Percentiles rank a stretch among this genome's conserved stretches.
phyloP scores from a whole-genome alignment of 2,113 vertebrate genomes.

The Oenanthe oenanthe region DNA sequence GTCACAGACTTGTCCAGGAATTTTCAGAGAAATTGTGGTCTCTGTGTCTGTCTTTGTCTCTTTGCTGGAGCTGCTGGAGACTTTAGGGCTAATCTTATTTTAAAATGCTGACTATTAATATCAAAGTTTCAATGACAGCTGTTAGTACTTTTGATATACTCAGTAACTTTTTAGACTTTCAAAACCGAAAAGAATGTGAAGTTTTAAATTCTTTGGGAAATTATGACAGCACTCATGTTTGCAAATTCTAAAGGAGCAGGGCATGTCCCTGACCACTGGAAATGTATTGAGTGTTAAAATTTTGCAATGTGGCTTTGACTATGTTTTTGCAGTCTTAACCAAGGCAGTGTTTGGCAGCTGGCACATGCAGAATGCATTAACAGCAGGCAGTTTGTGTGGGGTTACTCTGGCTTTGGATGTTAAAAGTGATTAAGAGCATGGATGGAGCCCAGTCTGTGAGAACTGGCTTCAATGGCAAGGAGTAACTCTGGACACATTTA shows the following conservation, averaged over 20 bases:
- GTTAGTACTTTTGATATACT: background rate
- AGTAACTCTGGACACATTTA: background rate
- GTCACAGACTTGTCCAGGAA: background rate
- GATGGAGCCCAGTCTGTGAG: background rate
- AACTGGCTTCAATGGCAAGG: background rate
- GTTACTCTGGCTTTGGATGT: background rate
- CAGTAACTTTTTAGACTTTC: background rate
- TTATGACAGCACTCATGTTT: background rate
- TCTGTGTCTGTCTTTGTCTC: background rate
- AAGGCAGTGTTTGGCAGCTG: background rate
- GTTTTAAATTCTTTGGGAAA: background rate
- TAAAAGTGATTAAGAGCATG: background rate
- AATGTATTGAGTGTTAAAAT: background rate
- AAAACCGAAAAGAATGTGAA: rapidly evolving
- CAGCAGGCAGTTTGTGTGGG: background rate
- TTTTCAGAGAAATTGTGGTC: background rate
- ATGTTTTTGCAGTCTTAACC: background rate
- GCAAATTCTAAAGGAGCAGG: background rate
- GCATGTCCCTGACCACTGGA: background rate
- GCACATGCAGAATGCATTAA: background rate
- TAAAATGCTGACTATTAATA: rapidly evolving
- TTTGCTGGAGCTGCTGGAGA: background rate
- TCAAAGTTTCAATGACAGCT: background rate
- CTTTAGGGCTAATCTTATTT: background rate
- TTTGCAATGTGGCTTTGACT: background rate